Percentiles rank a stretch among this genome's conserved stretches.
These are phyloP conservation scores for Sparus aurata DNA, from an alignment of 2,797 vertebrate genomes.

Conservation along the genomic window DNA sequence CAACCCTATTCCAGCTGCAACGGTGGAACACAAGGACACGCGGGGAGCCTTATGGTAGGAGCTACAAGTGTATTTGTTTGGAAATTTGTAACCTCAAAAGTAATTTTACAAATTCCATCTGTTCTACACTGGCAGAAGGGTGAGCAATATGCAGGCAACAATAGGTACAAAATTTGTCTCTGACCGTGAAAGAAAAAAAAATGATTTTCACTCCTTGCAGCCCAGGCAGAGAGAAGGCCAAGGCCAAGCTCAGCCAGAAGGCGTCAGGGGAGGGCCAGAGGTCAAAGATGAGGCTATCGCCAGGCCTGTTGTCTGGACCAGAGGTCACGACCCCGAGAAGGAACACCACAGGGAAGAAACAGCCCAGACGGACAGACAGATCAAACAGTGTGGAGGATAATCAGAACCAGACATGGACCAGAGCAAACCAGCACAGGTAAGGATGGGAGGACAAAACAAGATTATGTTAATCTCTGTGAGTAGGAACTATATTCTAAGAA, in stretches of 20 bases:
- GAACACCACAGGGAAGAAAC: slow-evolving; percentile 93
- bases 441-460: neutral
- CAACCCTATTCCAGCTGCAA: slow-evolving; percentile 59
- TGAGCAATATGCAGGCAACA: slow-evolving; percentile 1
- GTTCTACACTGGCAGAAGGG: neutral
- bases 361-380: slow-evolving; percentile 93
- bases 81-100: neutral
- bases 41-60: slow-evolving; percentile 77
- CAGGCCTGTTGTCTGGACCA: slow-evolving; percentile 82
- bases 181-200: slow-evolving; percentile 1
- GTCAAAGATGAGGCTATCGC: slow-evolving; percentile 91
- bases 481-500: no score
- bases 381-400: slow-evolving; percentile 89
- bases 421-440: slow-evolving; percentile 76
- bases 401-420: slow-evolving; percentile 82
- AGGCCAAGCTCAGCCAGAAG: slow-evolving; percentile 91
- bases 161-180: slow-evolving; percentile 4
- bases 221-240: slow-evolving; percentile 92
- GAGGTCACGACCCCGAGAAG: slow-evolving; percentile 89
- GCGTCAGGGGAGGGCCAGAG: slow-evolving; percentile 89
- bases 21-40: slow-evolving; percentile 90
- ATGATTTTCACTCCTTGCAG: slow-evolving; percentile 65
- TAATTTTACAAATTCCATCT: slow-evolving; percentile 1
- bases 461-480: no score
- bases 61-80: slow-evolving; percentile 1